phyloP scores from a whole-genome alignment of 2,797 vertebrate species.

The Falco rusticolus region DNA sequence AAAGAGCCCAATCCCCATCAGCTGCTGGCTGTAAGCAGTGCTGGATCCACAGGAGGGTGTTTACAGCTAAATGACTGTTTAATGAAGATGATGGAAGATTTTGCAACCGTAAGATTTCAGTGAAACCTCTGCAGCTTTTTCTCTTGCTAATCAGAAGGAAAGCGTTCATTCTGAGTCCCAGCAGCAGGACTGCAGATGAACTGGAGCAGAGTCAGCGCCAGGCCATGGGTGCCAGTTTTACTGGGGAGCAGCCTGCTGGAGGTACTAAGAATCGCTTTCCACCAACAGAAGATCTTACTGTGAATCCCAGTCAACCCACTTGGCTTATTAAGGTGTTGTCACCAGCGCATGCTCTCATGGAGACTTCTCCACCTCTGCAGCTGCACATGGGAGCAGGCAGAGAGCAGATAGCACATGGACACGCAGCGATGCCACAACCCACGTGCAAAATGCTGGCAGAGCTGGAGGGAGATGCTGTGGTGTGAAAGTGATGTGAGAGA shows the following conservation, averaged over 20 bases:
- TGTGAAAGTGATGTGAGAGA: neutral
- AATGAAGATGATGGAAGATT: neutral
- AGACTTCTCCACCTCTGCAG: neutral
- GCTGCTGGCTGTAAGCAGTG: neutral
- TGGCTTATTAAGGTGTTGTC: neutral
- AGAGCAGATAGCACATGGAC: neutral
- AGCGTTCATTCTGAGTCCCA: neutral
- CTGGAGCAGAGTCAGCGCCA: rapidly evolving
- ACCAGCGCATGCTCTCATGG: rapidly evolving
- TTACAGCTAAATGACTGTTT: neutral
- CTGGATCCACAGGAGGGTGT: neutral
- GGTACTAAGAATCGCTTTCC: neutral
- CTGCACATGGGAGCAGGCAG: neutral
- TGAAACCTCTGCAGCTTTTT: neutral
- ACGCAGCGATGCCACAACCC: rapidly evolving
- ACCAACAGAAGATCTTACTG: neutral
- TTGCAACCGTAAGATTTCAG: neutral
- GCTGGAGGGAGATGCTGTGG: neutral
- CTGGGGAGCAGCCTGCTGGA: neutral
- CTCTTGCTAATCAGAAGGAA: neutral
- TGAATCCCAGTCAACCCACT: neutral
- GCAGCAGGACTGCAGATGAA: neutral
- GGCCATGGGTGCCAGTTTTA: neutral
- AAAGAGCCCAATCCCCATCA: neutral
- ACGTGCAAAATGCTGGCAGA: neutral